Evolutionary conservation across 2,797 vertebrate genomes (phyloP), one percentile per base, ranked within the genome.

Genomic region (Lemur catta): DNA sequence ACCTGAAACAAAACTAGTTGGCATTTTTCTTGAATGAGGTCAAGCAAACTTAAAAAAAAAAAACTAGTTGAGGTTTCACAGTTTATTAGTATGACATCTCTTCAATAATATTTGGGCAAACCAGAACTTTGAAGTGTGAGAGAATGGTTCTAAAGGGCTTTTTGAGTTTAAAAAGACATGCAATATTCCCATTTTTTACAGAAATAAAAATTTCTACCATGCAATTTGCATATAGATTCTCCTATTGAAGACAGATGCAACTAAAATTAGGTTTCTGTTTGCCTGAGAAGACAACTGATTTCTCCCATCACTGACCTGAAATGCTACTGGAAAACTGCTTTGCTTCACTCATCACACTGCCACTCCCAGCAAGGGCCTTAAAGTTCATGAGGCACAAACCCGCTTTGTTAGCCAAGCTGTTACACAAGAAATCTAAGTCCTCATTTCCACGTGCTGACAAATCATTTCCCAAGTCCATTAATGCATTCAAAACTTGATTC

Each of bases 211-310:
- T 76, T 71, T 93, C 71, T 94, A 94, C 52, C 52, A 71, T 81
- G 82, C 84, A 78, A 72, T 94, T 93, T 95, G 67, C 35, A 93
- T 55, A 93, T 2, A 85, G 72, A 65, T 89, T 89, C 59, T 95
- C 41, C 46, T 69, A 92, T 2, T 87, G 43, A 95, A 89, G 67
- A 93, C 35, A 93, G 28, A 78, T 79, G 9, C 84, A 93, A 72
- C 82, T 95, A 97, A 95, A 96, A 93, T 84, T 76, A 89, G 33
- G 81, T 85, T 96, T 93, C 76, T 85, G 65, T 91, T 90, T 90
- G 72, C 33, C 84, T 67, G 35, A 85, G 72, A 96, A 90, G 61
- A 97, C 86, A 97, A 94, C 35, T 90, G 67, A 86, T 82, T 84
- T 96, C 59, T 89, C 61, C 75, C 69, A 85, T 84, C 84, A 88